These are phyloP conservation scores for Asarcornis scutulata DNA, from an alignment of 2,113 vertebrate genomes.

Conservation along the genomic window DNA sequence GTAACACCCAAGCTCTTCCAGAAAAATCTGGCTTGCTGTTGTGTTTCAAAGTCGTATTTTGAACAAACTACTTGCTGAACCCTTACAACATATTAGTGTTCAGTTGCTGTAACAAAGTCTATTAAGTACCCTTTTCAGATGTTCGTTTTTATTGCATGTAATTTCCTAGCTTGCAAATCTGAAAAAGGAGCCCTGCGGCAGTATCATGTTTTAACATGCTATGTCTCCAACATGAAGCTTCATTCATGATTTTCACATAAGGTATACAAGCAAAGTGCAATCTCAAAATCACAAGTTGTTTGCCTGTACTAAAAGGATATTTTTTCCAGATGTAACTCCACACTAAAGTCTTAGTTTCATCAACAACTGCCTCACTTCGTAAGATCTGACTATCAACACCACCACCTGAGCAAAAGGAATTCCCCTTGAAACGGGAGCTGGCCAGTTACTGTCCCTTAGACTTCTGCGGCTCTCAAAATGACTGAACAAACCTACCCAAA, in stretches of 20 bases:
- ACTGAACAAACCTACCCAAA: neutral
- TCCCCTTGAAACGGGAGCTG: neutral
- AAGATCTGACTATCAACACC: fast-evolving
- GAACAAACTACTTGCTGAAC: neutral
- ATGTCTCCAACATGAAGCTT: neutral
- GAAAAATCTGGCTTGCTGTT: neutral
- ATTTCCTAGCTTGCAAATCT: neutral
- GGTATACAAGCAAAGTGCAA: neutral
- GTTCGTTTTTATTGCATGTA: neutral
- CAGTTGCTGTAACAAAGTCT: neutral
- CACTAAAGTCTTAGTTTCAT: neutral
- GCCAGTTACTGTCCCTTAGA: fast-evolving
- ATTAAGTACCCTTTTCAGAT: neutral
- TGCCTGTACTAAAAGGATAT: neutral
- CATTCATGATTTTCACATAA: neutral
- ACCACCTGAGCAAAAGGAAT: neutral
- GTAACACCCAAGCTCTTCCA: neutral
- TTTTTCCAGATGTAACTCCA: neutral
- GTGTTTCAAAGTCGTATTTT: neutral
- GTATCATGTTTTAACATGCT: neutral
- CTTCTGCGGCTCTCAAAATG: fast-evolving
- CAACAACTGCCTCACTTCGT: neutral
- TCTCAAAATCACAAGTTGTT: neutral
- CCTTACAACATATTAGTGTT: neutral
- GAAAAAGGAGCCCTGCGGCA: neutral